A percentile compares a stretch with the other conserved stretches of the same genome.
Conservation (phyloP, 2,888 invertebrate species). For the Formica aserva region DNA sequence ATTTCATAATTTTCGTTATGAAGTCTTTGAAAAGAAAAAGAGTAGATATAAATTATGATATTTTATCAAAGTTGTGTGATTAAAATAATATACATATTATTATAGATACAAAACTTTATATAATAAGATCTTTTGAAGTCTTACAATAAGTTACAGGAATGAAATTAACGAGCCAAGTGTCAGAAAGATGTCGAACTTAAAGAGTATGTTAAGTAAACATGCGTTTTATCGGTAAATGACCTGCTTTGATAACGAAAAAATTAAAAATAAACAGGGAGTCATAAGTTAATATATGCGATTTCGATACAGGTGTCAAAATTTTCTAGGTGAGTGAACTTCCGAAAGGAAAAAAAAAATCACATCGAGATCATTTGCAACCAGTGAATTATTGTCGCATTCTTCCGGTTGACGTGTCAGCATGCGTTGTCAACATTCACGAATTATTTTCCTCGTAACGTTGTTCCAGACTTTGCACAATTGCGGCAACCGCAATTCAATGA, state of each 20-base stretch:
- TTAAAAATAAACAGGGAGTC: background rate
- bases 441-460: conserved; percentile 62
- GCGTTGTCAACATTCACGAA: conserved; percentile 60
- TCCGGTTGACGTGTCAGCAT: conserved; percentile 1
- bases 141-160: background rate
- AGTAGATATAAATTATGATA: background rate
- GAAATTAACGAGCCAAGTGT: background rate
- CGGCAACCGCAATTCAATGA: conserved; percentile 43
- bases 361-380: background rate
- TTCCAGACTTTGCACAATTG: conserved; percentile 78
- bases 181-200: background rate
- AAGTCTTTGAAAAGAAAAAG: background rate
- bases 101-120: background rate
- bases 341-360: conserved; percentile 6
- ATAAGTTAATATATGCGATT: background rate
- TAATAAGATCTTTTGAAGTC: background rate
- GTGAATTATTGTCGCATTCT: background rate
- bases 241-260: background rate
- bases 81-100: background rate
- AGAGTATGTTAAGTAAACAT: background rate
- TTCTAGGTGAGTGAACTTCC: background rate
- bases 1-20: background rate
- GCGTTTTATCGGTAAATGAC: background rate
- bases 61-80: background rate
- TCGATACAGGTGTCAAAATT: background rate